A percentile compares a stretch with the other conserved stretches of the same genome.
Evolutionary conservation across 2,797 vertebrate genomes (phyloP).

Genomic region (Ctenopoma kingsleyae): DNA sequence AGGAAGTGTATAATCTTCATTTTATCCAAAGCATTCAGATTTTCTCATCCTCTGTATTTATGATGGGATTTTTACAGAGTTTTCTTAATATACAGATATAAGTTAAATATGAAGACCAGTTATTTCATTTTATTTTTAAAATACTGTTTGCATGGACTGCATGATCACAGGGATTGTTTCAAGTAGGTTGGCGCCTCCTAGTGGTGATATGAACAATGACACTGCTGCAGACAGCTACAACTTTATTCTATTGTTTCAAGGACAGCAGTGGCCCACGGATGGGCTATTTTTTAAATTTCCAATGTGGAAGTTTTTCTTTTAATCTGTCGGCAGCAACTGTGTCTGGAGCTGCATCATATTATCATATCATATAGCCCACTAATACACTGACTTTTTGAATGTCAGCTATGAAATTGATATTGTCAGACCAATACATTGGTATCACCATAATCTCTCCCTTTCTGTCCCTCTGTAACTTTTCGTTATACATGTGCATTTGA

Average conservation of each 20-base stretch:
- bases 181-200: conserved; percentile 5
- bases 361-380: too few relatives aligned
- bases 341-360: neutral
- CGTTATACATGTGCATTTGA: conserved; percentile 5
- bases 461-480: neutral
- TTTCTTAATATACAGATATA: too few relatives aligned
- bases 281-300: conserved; percentile 5
- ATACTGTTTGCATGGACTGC: neutral
- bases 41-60: neutral
- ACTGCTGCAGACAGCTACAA: too few relatives aligned
- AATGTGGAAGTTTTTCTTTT: conserved; percentile 32
- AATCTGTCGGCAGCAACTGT: conserved; percentile 29
- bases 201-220: neutral
- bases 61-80: neutral
- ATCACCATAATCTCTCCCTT: neutral
- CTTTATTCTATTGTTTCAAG: conserved; percentile 12
- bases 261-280: conserved; percentile 29
- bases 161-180: neutral
- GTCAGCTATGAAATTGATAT: too few relatives aligned
- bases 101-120: neutral
- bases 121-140: neutral
- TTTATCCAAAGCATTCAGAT: too few relatives aligned
- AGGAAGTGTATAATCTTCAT: too few relatives aligned
- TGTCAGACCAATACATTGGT: neutral
- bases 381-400: too few relatives aligned